Base-by-base conservation (phyloP, 2,888 invertebrate species). In the Argyra leucocephala region DNA sequence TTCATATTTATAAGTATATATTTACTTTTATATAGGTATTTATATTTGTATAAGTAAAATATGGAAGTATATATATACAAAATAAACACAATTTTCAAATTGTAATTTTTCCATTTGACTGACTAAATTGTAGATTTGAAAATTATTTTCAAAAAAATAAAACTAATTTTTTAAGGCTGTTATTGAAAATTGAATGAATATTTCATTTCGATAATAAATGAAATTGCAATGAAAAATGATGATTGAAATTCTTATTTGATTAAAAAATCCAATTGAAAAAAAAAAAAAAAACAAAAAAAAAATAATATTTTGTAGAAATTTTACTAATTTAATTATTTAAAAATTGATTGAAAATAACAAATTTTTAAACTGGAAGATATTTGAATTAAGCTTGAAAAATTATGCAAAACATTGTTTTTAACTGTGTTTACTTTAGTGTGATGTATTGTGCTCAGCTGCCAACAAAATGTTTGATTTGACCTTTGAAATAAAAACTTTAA, bases 61-160 rank as follows among this genome's bases (percentile, higher is more conserved):
- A n/a, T n/a, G n/a, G n/a, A n/a, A n/a, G 15, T 48, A 48, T 48
- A n/a, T 48, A 15, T n/a, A 15, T 5, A 48, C 15, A 48, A 48
- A 48, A 48, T 48, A 48, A 48, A 48, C 48, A 48, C 18, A 48
- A 48, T 48, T 48, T 48, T 48, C 48, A 48, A 48, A 48, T 48
- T 48, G 48, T 48, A 48, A 48, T 12, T 48, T 48, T 48, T 48
- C 48, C 48, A 48, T 48, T 48, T 48, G 48, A 48, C 48, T 48
- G 48, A 48, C 9, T 18, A 18, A 48, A 48, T 18, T 48, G 48
- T 48, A 9, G 48, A 48, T 18, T 48, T 48, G 48, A 48, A 18
- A n/a, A 31, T 31, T 18, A 48, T 48, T 37, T 48, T 12, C 15
- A 12, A 48, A n/a, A n/a, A n/a, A n/a, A n/a, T n/a, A n/a, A n/a